A percentile compares a stretch with the other conserved stretches of the same genome.
These are phyloP conservation scores for Sarcophaga rosellei DNA, from an alignment of 2,888 invertebrate species.

Conservation along the genomic window DNA sequence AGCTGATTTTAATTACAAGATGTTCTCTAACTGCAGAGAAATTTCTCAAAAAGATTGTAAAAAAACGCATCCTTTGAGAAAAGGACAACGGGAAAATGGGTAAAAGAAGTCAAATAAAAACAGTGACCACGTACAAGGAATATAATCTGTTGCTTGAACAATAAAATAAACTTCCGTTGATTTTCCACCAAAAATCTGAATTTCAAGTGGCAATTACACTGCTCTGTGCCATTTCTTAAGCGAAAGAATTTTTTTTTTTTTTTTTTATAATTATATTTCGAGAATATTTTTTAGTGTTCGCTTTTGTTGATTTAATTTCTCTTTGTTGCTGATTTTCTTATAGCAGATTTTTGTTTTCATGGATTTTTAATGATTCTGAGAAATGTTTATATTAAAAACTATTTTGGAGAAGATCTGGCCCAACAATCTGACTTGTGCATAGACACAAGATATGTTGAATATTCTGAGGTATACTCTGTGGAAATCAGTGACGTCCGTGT, in stretches of 20 bases:
- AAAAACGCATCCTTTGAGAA: not conserved
- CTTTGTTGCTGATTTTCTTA: not conserved
- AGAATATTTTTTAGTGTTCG: conserved; percentile 28
- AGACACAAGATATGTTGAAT: too few species aligned
- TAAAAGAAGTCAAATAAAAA: not conserved
- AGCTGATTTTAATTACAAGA: conserved; percentile 78
- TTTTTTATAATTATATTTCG: not conserved
- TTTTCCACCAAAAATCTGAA: not conserved
- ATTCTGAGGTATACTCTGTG: too few species aligned
- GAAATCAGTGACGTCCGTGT: too few species aligned
- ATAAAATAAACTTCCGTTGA: not conserved
- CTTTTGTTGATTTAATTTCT: conserved; percentile 26
- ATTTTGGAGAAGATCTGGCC: too few species aligned
- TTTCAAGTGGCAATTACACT: not conserved
- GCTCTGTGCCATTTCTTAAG: not conserved
- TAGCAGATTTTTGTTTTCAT: not conserved
- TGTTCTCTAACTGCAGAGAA: conserved; percentile 71
- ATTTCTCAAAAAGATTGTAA: not conserved
- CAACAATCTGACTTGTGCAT: too few species aligned
- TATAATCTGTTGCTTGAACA: not conserved
- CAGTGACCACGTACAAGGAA: not conserved
- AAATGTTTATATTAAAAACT: not conserved
- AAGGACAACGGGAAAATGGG: not conserved
- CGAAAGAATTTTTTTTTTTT: too few species aligned
- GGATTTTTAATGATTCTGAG: not conserved